Evolutionary conservation across 2,797 vertebrate species (phyloP), one percentile per base, ranked within the genome.

Genomic region (Mormyrus hasselquistii): DNA sequence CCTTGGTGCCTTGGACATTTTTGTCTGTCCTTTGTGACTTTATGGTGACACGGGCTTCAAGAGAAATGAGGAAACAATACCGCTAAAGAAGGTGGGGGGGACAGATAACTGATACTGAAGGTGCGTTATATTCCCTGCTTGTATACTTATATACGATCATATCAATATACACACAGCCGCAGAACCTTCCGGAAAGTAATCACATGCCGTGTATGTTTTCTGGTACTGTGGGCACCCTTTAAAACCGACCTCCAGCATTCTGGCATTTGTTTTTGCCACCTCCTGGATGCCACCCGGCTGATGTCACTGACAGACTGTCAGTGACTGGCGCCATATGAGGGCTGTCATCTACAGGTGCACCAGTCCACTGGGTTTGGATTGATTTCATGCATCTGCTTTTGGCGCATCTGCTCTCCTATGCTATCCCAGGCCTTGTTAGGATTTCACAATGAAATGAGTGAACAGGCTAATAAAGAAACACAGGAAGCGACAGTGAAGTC

Each of bases 81-180:
- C 29, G 2, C 6, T 2, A 14, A 34, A 25, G 14, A 59, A 16
- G 3, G 25, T 55, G 83, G 9, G 50, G 88, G 91, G 86, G 19
- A 2, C 65, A 34, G 90, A 93, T 93, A 91, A 83, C 87, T 84
- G 88, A 0, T 8, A 50, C 90, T 50, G 79, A 89, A 86, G 7
- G 22, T 69, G n/a, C 22, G 0, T 7, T 47, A 12, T 19, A 59
- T 65, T 87, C 8, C 22, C 38, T 47, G 16, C 38, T 65, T 41
- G 47, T 87, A 55, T 65, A 62, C 8, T 47, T 49, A 29, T 29
- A 29, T 29, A 29, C 25, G 25, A 29, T 29, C 25, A 29, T 29
- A 29, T 65, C 41, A 2, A 87, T 87, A 38, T 87, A 59, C 8
- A 5, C 86, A n/a, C 86, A 47, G 22, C 4, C 10, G 4, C 41